These are phyloP conservation scores for Orientallactaga bullata DNA, from an alignment of 2,113 vertebrate species.

Conservation along the genomic window DNA sequence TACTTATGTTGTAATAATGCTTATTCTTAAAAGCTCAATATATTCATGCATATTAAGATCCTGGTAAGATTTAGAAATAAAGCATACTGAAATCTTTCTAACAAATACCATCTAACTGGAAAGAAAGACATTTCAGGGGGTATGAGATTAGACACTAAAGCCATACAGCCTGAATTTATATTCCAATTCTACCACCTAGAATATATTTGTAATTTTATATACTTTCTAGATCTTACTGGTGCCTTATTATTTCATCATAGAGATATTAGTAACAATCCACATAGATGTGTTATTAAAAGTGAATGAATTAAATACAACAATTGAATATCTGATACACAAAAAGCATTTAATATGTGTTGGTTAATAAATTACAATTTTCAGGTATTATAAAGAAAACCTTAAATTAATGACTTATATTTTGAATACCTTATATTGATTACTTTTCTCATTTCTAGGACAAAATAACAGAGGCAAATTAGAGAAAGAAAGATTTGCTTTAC, in stretches of 20 bases:
- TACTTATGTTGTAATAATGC: neutral
- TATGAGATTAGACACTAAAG: neutral
- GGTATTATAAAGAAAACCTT: neutral
- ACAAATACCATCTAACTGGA: neutral
- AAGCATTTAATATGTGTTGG: neutral
- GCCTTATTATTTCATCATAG: neutral
- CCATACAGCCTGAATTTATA: neutral
- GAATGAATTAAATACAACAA: neutral
- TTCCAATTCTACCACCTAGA: neutral
- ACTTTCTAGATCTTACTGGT: neutral
- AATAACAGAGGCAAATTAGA: neutral
- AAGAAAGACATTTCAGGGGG: neutral
- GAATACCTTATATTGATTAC: neutral
- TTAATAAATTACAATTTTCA: neutral
- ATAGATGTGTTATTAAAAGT: neutral
- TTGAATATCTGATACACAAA: neutral
- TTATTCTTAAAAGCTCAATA: neutral
- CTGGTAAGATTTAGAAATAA: neutral
- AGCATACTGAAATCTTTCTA: neutral
- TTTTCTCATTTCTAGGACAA: neutral
- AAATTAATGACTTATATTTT: constrained; percentile 2
- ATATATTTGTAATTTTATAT: neutral
- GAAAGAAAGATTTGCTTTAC: too few species aligned
- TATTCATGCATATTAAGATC: neutral
- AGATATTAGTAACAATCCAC: neutral